phyloP scores from a whole-genome alignment of 2,888 invertebrate genomes.

The Drosophila acutilabella region DNA sequence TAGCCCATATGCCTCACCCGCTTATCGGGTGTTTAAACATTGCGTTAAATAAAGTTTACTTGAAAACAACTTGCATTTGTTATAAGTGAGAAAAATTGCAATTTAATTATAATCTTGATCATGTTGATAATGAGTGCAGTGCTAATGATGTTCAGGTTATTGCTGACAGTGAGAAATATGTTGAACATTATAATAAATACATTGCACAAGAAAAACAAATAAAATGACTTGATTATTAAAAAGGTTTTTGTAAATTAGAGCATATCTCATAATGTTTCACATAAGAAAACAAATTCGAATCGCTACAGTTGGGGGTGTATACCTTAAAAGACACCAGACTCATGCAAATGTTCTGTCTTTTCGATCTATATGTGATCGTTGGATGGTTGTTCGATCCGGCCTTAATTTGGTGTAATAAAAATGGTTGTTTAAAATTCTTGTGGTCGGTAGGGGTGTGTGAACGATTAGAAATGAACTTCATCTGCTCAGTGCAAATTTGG shows the following conservation, averaged over 20 bases:
- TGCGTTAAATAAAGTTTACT: constrained; percentile 37
- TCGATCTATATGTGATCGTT: too few species aligned
- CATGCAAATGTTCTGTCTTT: too few species aligned
- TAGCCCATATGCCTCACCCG: neutral
- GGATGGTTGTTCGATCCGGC: too few species aligned
- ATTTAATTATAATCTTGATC: constrained; percentile 73
- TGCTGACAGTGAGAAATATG: constrained; percentile 10
- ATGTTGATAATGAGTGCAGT: constrained; percentile 10
- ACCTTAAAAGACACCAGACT: too few species aligned
- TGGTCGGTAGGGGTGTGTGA: too few species aligned
- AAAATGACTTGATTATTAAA: neutral
- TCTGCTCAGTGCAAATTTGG: too few species aligned
- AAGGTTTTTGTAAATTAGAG: neutral
- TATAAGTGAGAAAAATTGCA: constrained; percentile 78
- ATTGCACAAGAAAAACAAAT: neutral
- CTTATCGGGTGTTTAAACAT: constrained; percentile 41
- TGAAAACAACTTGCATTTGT: constrained; percentile 23
- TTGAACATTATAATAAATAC: neutral
- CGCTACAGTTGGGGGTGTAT: too few species aligned
- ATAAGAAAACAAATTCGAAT: too few species aligned
- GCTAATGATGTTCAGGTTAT: constrained; percentile 43
- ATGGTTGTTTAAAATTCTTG: too few species aligned
- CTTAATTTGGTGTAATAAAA: too few species aligned
- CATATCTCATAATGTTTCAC: neutral
- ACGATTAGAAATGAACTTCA: too few species aligned